Evolutionary conservation across 2,888 invertebrate genomes (phyloP), one percentile per base, ranked within the genome.

Genomic region (Alcis repandata): DNA sequence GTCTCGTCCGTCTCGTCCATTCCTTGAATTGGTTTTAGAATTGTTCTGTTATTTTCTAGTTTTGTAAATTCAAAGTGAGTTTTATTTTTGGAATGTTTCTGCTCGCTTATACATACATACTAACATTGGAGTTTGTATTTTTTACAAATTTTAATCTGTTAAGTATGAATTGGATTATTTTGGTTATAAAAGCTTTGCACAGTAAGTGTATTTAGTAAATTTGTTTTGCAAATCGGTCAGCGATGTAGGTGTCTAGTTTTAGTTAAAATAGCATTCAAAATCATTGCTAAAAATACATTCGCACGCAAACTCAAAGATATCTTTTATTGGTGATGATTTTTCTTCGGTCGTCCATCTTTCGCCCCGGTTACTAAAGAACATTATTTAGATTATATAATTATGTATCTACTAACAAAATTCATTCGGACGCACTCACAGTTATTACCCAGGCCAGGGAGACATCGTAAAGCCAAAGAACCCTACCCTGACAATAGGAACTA

Each of bases 1-100:
- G 69, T 62, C 41, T 49, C 48, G 59, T 66, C 60, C 56, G 69
- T 62, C 41, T 49, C 48, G 57, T 66, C 60, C 56, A 41, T 64
- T 52, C 63, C 32, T 63, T 51, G 62, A 64, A 58, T 58, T 52
- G 51, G 51, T 61, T 54, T 54, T 40, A 43, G 51, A 45, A 62
- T 61, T 54, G 54, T 49, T 11, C 48, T 54, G 32, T 54, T 54
- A 57, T n/a, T 48, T 49, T 48, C 19, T 43, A 32, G 54, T 43
- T 56, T 56, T 43, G 13, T 43, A 32, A 32, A 56, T 56, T 43
- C 54, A 41, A 32, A 41, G 43, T 61, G 48, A 40, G 38, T 19
- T 43, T 41, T 56, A 32, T 33, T 20, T 33, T 32, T 32, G 43
- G 20, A 53, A 48, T 32, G n/a, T 9, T 40, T 20, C 22, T 22